A percentile compares a stretch with the other conserved stretches of the same genome.
Conservation (phyloP, 2,113 vertebrate genomes). For the Hippolais icterina region DNA sequence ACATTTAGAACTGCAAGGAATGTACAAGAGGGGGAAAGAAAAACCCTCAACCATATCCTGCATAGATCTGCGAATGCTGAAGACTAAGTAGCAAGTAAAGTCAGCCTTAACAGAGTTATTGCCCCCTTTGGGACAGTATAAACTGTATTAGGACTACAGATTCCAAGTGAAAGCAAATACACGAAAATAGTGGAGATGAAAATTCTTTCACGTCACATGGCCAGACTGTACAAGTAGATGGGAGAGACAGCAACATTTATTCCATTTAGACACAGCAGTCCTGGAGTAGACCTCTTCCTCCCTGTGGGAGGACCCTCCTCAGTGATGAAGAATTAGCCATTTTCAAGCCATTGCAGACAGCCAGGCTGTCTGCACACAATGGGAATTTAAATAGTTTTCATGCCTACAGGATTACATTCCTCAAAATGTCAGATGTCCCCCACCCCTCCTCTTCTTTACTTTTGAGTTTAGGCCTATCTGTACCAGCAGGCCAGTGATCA, state of each 20-base stretch:
- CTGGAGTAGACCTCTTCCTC: neutral
- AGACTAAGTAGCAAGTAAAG: neutral
- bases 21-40: neutral
- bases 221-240: neutral
- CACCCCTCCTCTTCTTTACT: too few species aligned
- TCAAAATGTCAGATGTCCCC: neutral
- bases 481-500: neutral
- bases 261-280: neutral
- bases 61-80: neutral
- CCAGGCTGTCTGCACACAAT: neutral
- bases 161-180: neutral
- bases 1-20: neutral
- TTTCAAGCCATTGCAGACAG: neutral
- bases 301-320: fast-evolving
- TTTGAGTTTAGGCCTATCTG: neutral
- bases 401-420: neutral
- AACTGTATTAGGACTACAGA: neutral
- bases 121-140: neutral
- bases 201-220: neutral
- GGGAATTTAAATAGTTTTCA: neutral
- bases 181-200: neutral
- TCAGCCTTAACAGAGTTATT: neutral
- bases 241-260: neutral
- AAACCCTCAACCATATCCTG: neutral
- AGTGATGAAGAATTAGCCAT: neutral